A percentile compares a stretch with the other conserved stretches of the same genome.
Conservation (phyloP, 1,140 invertebrate genomes). For the Drosophila kurseongensis region DNA sequence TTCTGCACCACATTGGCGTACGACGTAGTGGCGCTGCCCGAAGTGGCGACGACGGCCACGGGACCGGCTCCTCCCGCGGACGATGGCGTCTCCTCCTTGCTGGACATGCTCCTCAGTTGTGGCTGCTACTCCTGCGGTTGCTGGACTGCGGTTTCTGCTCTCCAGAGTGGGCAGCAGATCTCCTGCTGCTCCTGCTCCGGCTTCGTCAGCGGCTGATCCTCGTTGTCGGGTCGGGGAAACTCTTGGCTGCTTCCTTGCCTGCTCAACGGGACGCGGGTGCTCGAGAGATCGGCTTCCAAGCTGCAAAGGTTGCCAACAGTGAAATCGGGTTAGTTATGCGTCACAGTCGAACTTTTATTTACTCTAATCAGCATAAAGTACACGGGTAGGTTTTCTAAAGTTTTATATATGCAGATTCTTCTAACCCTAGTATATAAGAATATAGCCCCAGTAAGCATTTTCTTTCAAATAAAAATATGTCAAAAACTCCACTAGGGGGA, state of each 20-base stretch:
- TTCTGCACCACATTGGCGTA: conserved; percentile 83
- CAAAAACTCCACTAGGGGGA: too few species aligned
- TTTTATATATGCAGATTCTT: too few species aligned
- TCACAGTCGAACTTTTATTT: background rate
- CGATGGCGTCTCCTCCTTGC: conserved; percentile 72
- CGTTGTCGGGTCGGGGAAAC: conserved; percentile 63
- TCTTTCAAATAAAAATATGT: too few species aligned
- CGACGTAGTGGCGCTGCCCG: conserved; percentile 50
- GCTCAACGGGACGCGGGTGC: conserved; percentile 56
- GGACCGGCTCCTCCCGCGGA: conserved; percentile 27
- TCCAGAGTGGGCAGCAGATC: conserved; percentile 67
- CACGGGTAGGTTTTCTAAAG: too few species aligned
- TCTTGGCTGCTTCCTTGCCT: conserved; percentile 75
- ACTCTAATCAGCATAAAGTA: too few species aligned
- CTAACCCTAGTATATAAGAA: too few species aligned
- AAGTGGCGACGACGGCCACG: conserved; percentile 23
- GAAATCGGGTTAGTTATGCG: background rate
- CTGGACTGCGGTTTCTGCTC: conserved; percentile 24
- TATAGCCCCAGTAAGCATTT: too few species aligned
- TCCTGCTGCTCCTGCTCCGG: conserved; percentile 34
- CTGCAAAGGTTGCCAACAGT: conserved; percentile 23
- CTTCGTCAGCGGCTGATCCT: conserved; percentile 27
- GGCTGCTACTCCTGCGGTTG: conserved; percentile 23
- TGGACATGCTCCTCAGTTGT: conserved; percentile 66
- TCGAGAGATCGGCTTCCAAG: conserved; percentile 37